Evolutionary conservation across 2,888 invertebrate genomes (phyloP), one percentile per base, ranked within the genome.

Genomic region (Nyleta sp.): DNA sequence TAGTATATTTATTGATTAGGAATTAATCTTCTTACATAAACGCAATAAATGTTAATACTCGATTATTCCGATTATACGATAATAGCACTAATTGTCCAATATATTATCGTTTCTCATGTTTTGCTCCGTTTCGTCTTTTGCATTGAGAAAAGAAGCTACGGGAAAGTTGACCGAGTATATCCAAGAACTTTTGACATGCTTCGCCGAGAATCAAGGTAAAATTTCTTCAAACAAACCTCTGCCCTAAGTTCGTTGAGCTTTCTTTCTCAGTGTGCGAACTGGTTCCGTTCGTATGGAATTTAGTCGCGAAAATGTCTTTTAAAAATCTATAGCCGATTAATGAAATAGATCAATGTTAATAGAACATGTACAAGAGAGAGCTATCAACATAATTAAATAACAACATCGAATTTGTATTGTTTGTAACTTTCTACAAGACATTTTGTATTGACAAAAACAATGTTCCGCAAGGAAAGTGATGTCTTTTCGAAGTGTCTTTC

Each of bases 341-440:
- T 20, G 13, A 13, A 10, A 35, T 33, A 28, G 5, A 28, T 38
- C 13, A 50, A 50, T 50, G 48, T 38, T 24, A 18, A 35, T 35
- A 24, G 7, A 8, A 62, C 13, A 15, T 46, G 24, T 13, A 38
- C n/a, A 13, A 33, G 20, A 62, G 22, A 24, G 28, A 28, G n/a
- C n/a, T 50, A 38, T 50, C 46, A 50, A 46, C 15, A 24, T 50
- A 11, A 15, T 50, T 64, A 22, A 28, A 46, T 46, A 55, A 55
- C 40, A 60, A 44, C 18, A 44, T 65, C 65, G 44, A 65, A 65
- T 53, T 42, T 65, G 33, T 53, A 53, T 40, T 33, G 17, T 46
- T 55, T 55, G 40, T 40, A 53, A 55, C 46, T 67, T 55, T 65
- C 52, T 52, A 65, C 18, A 20, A 42, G 31, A 65, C 38, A 42